A percentile compares a stretch with the other conserved stretches of the same genome.
Evolutionary conservation across 2,888 invertebrate species (phyloP).

Genomic region (Itoplectis maculator): DNA sequence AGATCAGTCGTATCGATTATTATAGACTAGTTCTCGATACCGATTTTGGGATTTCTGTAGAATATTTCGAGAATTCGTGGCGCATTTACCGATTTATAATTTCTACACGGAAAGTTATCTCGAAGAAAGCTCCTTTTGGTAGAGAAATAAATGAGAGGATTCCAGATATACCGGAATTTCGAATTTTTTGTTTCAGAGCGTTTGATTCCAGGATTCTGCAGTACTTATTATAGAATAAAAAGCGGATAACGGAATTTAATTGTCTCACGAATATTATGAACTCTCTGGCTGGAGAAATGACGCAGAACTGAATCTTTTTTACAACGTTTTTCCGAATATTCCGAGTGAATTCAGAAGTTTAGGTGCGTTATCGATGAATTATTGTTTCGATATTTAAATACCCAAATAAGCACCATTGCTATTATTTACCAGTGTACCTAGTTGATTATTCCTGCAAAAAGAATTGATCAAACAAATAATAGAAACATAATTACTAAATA

Average conservation of each 20-base stretch:
- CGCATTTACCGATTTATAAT: not conserved
- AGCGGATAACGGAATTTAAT: slow-evolving; percentile 2
- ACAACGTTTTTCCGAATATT: slow-evolving; percentile 1
- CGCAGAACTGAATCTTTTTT: slow-evolving; percentile 47
- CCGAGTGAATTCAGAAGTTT: slow-evolving; percentile 9
- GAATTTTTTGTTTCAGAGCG: not conserved
- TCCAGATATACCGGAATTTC: not conserved
- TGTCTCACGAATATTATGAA: slow-evolving; percentile 23
- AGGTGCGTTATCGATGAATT: slow-evolving; percentile 32
- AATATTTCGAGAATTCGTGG: not conserved
- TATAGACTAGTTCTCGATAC: not conserved
- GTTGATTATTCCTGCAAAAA: slow-evolving; percentile 60
- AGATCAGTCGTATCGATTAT: not conserved
- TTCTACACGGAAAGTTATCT: not conserved
- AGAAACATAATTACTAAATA: slow-evolving; percentile 75
- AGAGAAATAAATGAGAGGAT: not conserved
- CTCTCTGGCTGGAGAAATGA: slow-evolving; percentile 18
- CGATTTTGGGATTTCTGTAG: not conserved
- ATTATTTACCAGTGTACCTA: slow-evolving; percentile 60
- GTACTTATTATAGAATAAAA: slow-evolving; percentile 43
- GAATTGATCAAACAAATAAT: slow-evolving; percentile 52
- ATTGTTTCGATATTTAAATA: slow-evolving; percentile 45
- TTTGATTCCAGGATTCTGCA: slow-evolving; percentile 15
- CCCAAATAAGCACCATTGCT: slow-evolving; percentile 41
- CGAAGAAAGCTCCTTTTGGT: not conserved